Conservation (phyloP, 2,797 vertebrate genomes). For the Rhabdomys pumilio region DNA sequence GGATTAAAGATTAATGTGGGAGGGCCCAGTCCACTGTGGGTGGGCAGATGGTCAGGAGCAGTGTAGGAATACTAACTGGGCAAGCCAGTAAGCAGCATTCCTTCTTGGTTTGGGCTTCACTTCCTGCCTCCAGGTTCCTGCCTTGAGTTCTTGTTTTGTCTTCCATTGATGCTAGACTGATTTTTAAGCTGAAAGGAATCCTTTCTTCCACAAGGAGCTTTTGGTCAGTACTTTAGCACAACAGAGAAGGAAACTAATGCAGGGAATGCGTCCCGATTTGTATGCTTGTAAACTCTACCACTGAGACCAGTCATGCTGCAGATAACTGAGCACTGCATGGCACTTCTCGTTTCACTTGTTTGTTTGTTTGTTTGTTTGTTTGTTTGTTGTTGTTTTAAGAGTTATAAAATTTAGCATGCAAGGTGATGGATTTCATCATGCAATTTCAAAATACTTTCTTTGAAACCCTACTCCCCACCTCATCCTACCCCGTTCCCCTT, state of each 20-base stretch:
- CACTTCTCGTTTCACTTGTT: no score
- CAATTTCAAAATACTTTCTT: neutral
- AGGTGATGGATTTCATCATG: neutral
- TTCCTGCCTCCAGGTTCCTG: neutral
- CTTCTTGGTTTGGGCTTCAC: neutral
- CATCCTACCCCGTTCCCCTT: neutral
- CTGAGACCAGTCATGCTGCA: neutral
- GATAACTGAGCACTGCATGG: neutral
- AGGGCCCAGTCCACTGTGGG: neutral
- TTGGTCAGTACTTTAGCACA: neutral
- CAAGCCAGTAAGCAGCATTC: neutral
- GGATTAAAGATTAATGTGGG: neutral
- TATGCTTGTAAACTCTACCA: neutral
- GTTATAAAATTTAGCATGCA: neutral
- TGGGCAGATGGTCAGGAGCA: neutral
- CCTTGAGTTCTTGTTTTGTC: neutral
- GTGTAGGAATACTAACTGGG: neutral
- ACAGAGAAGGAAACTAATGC: neutral
- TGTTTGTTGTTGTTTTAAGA: neutral
- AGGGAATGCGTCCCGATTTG: neutral
- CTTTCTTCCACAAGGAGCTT: neutral
- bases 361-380: no score
- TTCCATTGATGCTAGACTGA: neutral
- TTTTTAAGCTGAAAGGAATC: neutral
- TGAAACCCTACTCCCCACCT: neutral